Conservation (phyloP, 1,140 invertebrate genomes). For the Mamestra configurata region DNA sequence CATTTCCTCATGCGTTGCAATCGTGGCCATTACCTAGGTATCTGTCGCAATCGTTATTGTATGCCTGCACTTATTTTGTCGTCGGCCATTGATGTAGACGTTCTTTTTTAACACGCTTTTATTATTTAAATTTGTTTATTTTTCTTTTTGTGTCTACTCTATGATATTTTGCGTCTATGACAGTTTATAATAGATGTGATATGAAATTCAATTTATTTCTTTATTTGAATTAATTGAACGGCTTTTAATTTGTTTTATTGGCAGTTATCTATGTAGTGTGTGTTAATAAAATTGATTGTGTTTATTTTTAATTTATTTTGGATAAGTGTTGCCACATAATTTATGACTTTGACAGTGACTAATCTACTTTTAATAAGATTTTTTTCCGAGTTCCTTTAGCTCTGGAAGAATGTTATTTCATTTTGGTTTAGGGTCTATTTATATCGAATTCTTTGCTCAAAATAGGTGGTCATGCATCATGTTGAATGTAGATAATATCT, state of each 20-base stretch:
- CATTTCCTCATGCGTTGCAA: conserved; percentile 42
- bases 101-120: no score
- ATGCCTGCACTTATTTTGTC: conserved; percentile 13
- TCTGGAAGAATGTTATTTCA: no score
- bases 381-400: no score
- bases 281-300: not conserved
- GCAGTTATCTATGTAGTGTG: not conserved
- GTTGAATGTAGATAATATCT: no score
- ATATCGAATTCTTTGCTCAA: no score
- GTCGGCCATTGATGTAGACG: not conserved
- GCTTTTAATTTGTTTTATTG: not conserved
- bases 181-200: conserved; percentile 42
- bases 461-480: no score
- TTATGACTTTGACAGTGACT: no score
- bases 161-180: not conserved
- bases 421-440: no score
- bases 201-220: not conserved
- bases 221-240: not conserved
- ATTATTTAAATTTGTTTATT: no score
- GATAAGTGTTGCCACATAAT: not conserved
- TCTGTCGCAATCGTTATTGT: conserved; percentile 38
- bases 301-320: not conserved
- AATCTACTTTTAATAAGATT: no score
- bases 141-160: conserved; percentile 10
- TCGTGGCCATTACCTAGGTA: conserved; percentile 27